Base-by-base conservation (phyloP, 2,888 invertebrate genomes). In the Selenia dentaria region DNA sequence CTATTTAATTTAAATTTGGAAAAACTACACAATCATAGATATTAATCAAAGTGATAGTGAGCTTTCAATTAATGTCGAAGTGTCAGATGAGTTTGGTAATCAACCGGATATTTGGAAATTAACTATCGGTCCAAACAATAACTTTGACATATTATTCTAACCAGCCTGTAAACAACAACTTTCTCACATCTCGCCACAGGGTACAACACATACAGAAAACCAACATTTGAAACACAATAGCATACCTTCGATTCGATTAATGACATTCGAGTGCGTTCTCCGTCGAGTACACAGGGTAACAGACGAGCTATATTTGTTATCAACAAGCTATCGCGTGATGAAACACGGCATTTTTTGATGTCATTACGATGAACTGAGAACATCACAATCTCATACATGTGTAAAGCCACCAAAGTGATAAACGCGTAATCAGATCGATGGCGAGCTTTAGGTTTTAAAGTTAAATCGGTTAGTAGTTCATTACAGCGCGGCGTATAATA, bases 231-330 rank as follows among this genome's bases (percentile, higher is more conserved):
- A 86, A 87, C 79, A 90, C 89, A 89, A 90, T 87, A 69, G 84
- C 80, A 90, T 90, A 87, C 89, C 87, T 65, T 47, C 49, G 67
- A 66, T 79, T 87, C 89, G 89, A 90, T 89, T 89, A 90, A 90
- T 85, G 87, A 57, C 56, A 50, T 74, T 78, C 71, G 71, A 77
- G 77, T 72, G 68, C 66, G 54, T 66, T 63, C 59, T 64, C 61
- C 57, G 50, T 53, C 47, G 36, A 37, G 8, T 6, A 35, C 11
- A 2, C 3, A 28, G 5, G 1, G 4, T 2, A 14, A 35, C 31
- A 28, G 34, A 44, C 20, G 9, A 3, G 1, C 6, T 16, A 16
- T 16, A 16, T 3, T 2, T 16, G 4, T 16, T 16, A n/a, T n/a
- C n/a, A n/a, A n/a, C n/a, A n/a, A n/a, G n/a, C n/a, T n/a, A n/a